Evolutionary conservation across 2,888 invertebrate genomes (phyloP), one percentile per base, ranked within the genome.

Genomic region (Drosophila merina): DNA sequence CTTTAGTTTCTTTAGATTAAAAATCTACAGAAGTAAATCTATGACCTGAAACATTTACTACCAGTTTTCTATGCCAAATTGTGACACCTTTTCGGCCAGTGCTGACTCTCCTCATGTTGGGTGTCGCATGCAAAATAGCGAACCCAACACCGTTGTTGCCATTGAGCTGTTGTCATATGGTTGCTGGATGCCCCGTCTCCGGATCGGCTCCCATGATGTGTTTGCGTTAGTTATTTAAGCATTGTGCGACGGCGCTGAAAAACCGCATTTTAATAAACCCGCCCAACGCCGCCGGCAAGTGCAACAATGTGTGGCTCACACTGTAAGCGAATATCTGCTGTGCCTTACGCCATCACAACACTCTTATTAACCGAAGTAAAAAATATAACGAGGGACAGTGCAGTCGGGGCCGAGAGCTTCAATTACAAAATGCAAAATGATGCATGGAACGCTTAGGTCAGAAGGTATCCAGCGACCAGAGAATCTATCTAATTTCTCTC

Each of bases 221-320:
- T 84, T 81, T 86, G 78, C 81, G 62, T 81, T 74, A 81, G 87
- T 85, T 86, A 78, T 81, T 81, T 78, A 85, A 81, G 87, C 66
- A 69, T 60, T 75, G 60, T 86, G 86, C 69, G 84, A 74, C 84
- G 44, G 57, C 63, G 64, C 59, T 78, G 66, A 83, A 64, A 64
- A 83, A 78, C 86, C 86, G 85, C 80, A 84, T 80, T 77, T 86
- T 66, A 84, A 86, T 81, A 83, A 75, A 72, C 67, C 67, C 58
- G 54, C 55, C 77, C 52, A 58, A 51, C 66, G 62, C 51, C 14
- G 25, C 44, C 68, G 68, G 45, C 64, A 67, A 64, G 68, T 64
- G 64, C 68, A 71, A 44, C 62, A 72, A 54, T 72, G 45, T 51
- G 42, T 42, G 51, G 42, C 51, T 56, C 45, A 45, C 44, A 45